A percentile compares a stretch with the other conserved stretches of the same genome.
phyloP scores from a whole-genome alignment of 2,113 vertebrate genomes.

The Cettia cetti region DNA sequence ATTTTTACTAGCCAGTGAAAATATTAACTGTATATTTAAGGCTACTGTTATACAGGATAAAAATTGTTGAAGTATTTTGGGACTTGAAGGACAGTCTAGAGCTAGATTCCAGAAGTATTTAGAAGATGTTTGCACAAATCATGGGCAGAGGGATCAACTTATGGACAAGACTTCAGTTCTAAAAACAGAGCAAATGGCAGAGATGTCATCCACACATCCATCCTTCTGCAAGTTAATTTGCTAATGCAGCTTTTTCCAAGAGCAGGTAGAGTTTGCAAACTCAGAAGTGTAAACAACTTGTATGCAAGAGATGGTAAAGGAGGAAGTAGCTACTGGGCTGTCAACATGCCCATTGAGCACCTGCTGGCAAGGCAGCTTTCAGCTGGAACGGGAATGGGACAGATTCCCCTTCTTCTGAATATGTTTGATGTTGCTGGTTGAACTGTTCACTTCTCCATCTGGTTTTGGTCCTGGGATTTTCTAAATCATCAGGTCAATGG shows the following conservation, averaged over 20 bases:
- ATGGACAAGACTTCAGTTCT: fast-evolving
- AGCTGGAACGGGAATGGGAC: not conserved
- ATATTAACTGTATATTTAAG: not conserved
- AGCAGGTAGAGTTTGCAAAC: not conserved
- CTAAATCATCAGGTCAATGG: not conserved
- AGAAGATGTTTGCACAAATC: not conserved
- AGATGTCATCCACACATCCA: not conserved
- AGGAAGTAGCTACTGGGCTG: not conserved
- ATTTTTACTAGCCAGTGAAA: not conserved
- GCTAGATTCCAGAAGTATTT: not conserved
- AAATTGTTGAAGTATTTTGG: not conserved
- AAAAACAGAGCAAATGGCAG: not conserved
- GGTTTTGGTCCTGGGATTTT: not conserved
- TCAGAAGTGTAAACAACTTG: not conserved
- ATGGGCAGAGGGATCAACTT: not conserved
- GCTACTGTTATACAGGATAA: not conserved
- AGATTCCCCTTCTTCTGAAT: not conserved
- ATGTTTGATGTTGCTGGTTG: not conserved
- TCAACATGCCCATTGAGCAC: not conserved
- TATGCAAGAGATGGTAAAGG: not conserved
- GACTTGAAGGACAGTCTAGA: not conserved
- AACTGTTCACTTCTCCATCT: not conserved
- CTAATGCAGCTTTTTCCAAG: not conserved
- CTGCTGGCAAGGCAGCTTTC: not conserved
- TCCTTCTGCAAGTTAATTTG: not conserved